These are phyloP conservation scores for Drosophila merina DNA, from an alignment of 2,888 invertebrate species.

Conservation along the genomic window DNA sequence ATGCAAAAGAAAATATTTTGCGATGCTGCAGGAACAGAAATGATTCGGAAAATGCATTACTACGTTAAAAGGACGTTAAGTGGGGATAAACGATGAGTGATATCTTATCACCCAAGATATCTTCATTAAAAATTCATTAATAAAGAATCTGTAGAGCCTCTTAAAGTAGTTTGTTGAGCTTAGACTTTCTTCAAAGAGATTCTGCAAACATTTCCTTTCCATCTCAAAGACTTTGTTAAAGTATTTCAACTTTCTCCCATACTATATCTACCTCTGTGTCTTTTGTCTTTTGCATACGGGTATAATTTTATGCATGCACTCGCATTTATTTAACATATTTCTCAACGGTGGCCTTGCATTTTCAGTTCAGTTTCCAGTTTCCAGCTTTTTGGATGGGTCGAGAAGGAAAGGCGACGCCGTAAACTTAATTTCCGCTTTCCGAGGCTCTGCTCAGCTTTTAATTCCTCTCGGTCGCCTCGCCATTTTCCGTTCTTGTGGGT, in stretches of 20 bases:
- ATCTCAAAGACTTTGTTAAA: not conserved
- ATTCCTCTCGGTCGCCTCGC: conserved; percentile 49
- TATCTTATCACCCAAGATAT: not conserved
- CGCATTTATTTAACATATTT: conserved; percentile 74
- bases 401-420: conserved; percentile 52
- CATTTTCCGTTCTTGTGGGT: conserved; percentile 25
- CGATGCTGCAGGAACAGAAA: not conserved
- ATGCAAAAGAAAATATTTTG: conserved; percentile 30
- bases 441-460: conserved; percentile 59
- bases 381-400: conserved; percentile 3
- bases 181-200: not conserved
- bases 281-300: conserved; percentile 9
- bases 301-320: conserved; percentile 46
- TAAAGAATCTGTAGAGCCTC: no score
- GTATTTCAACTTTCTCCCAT: conserved; percentile 8
- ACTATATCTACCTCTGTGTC: not conserved
- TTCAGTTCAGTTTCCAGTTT: conserved; percentile 29
- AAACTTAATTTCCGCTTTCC: conserved; percentile 76
- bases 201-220: not conserved
- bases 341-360: conserved; percentile 66
- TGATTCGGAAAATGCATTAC: not conserved
- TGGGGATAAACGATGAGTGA: not conserved
- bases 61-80: not conserved
- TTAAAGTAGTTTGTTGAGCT: not conserved
- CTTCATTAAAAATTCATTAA: not conserved